These are phyloP conservation scores for Rhagium mordax DNA, from an alignment of 2,888 invertebrate species.

Conservation along the genomic window DNA sequence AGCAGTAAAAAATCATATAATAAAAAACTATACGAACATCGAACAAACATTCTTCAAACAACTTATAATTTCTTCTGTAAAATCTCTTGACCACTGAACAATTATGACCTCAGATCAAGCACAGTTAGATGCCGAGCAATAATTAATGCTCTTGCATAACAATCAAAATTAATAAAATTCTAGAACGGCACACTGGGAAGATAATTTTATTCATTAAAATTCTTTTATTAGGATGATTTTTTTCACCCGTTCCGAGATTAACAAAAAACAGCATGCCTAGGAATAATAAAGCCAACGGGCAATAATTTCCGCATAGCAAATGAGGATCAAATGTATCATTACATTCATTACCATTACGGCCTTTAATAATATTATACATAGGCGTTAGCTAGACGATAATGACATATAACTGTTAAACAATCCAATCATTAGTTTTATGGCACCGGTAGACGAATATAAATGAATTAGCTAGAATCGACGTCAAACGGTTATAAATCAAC, in stretches of 20 bases:
- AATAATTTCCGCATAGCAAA: constrained; percentile 5
- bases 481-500: constrained; percentile 24
- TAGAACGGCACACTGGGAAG: background rate
- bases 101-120: background rate
- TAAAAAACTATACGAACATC: no score
- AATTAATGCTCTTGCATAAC: background rate
- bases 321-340: background rate
- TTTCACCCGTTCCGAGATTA: constrained; percentile 1
- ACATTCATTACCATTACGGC: background rate
- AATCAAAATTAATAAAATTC: background rate
- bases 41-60: no score
- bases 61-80: no score
- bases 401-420: constrained; percentile 28
- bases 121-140: background rate
- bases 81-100: background rate
- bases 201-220: background rate
- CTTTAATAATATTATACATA: constrained; percentile 16
- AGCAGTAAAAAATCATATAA: no score
- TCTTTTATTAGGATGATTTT: background rate
- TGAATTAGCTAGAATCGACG: constrained; percentile 20
- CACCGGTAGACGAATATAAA: constrained; percentile 21
- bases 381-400: constrained; percentile 20
- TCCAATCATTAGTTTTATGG: constrained; percentile 24
- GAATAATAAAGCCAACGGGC: background rate
- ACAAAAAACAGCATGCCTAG: background rate